Base-by-base conservation (phyloP, 2,797 vertebrate genomes). In the Iguana delicatissima region DNA sequence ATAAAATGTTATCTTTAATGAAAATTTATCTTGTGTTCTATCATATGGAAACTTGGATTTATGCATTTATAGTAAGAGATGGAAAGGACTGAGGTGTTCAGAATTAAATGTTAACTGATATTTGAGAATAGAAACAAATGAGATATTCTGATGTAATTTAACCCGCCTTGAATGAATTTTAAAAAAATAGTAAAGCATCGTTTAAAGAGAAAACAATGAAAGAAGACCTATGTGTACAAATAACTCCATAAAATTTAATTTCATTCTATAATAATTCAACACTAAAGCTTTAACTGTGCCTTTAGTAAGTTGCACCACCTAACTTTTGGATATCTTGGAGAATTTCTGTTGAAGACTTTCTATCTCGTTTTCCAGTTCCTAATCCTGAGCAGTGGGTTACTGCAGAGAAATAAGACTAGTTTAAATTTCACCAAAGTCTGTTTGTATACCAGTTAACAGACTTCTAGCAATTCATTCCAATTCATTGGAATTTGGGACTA, bases 1-100 rank as follows among this genome's bases (percentile, higher is more conserved):
- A 95, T 89, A 92, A 0, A 95, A 79, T 90, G 52, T 96, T 97
- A 97, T 96, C 91, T 94, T 95, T 95, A 95, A 96, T 93, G 90
- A 96, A 96, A 96, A 96, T 96, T 92, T 96, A 93, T 96, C 84
- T 89, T 1, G 72, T 94, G 95, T 91, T 94, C 74, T 8, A 81
- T 84, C 91, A 69, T 73, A 95, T 92, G 92, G 91, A 95, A 93
- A 85, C 26, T 94, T 50, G 50, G 18, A 93, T 79, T 86, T 93
- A 95, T 93, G 93, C 88, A 95, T 93, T 94, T 95, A 62, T 89
- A 86, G 3, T 50, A 89, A 93, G 93, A 93, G 81, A 82, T 62
- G 16, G 79, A 92, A 88, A 76, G 55, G 90, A 88, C 6, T 79
- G 50, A 89, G 92, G 83, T 3, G 12, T 86, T 93, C 32, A 62